A percentile compares a stretch with the other conserved stretches of the same genome.
Conservation (phyloP, 1,140 invertebrate genomes). For the Diabrotica undecimpunctata region DNA sequence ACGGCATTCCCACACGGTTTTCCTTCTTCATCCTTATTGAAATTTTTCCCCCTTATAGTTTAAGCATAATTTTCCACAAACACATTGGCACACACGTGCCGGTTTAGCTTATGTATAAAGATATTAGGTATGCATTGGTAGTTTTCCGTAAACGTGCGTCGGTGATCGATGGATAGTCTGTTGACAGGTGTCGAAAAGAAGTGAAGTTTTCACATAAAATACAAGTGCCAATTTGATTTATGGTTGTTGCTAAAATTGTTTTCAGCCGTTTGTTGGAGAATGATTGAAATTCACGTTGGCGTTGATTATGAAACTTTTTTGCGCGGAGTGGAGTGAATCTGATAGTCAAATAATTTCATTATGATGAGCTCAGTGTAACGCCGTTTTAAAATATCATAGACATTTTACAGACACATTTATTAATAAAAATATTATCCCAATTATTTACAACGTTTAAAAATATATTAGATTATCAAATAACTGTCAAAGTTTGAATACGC, state of each 20-base stretch:
- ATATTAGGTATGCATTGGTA: constrained; percentile 1
- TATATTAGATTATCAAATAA: too few relatives aligned
- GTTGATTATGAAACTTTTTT: background rate
- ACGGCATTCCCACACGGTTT: too few relatives aligned
- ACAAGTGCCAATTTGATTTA: constrained; percentile 2
- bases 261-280: background rate
- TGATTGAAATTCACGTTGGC: background rate
- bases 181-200: background rate
- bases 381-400: too few relatives aligned
- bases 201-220: background rate
- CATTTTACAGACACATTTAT: too few relatives aligned
- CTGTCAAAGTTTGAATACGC: too few relatives aligned
- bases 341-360: background rate
- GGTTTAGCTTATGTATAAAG: background rate
- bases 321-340: too few relatives aligned
- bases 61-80: too few relatives aligned
- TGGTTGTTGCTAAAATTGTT: background rate
- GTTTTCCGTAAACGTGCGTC: background rate
- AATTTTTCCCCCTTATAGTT: too few relatives aligned
- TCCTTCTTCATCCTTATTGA: too few relatives aligned
- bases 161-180: background rate
- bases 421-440: too few relatives aligned
- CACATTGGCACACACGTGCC: too few relatives aligned
- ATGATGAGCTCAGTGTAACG: background rate
- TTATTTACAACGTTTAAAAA: too few relatives aligned